These are phyloP conservation scores for Pantelozetes paolii DNA, from an alignment of 2,888 invertebrate species.

Conservation along the genomic window DNA sequence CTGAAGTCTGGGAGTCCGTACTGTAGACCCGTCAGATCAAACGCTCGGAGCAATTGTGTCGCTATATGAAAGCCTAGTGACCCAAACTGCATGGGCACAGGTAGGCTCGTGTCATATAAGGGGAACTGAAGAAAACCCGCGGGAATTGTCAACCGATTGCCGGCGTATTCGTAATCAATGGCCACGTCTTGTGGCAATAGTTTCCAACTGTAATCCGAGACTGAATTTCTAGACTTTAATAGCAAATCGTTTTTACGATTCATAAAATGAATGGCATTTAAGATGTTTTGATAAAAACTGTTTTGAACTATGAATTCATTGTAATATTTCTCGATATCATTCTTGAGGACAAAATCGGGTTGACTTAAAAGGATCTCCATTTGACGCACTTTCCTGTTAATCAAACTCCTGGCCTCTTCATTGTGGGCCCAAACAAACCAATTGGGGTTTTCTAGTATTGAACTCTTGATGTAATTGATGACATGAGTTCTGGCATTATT, in stretches of 20 bases:
- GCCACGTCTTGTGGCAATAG: slow-evolving; percentile 44
- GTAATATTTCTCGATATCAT: slow-evolving; percentile 44
- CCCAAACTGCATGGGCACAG: slow-evolving; percentile 57
- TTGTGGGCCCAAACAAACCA: slow-evolving; percentile 38
- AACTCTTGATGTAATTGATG: slow-evolving; percentile 29
- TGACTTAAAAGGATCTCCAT: slow-evolving; percentile 44
- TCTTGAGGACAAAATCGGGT: slow-evolving; percentile 43
- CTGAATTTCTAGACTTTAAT: slow-evolving; percentile 39
- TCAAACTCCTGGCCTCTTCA: slow-evolving; percentile 23
- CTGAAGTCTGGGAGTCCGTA: slow-evolving; percentile 47
- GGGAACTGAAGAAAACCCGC: slow-evolving; percentile 54
- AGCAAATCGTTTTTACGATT: slow-evolving; percentile 45
- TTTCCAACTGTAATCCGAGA: slow-evolving; percentile 44
- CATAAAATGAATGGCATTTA: slow-evolving; percentile 43
- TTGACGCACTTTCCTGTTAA: slow-evolving; percentile 43
- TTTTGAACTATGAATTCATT: slow-evolving; percentile 44
- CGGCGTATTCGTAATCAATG: slow-evolving; percentile 45
- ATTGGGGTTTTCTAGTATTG: slow-evolving; percentile 29
- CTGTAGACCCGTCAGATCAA: slow-evolving; percentile 55
- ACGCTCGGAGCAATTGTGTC: slow-evolving; percentile 55
- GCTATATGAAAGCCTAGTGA: slow-evolving; percentile 56
- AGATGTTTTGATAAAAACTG: slow-evolving; percentile 45
- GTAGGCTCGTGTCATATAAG: slow-evolving; percentile 55
- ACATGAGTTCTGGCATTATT: slow-evolving; percentile 26
- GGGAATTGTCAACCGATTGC: slow-evolving; percentile 54